Percentiles rank a stretch among this genome's conserved stretches.
Conservation (phyloP, 2,113 vertebrate genomes). For the Oreocharis arfaki region DNA sequence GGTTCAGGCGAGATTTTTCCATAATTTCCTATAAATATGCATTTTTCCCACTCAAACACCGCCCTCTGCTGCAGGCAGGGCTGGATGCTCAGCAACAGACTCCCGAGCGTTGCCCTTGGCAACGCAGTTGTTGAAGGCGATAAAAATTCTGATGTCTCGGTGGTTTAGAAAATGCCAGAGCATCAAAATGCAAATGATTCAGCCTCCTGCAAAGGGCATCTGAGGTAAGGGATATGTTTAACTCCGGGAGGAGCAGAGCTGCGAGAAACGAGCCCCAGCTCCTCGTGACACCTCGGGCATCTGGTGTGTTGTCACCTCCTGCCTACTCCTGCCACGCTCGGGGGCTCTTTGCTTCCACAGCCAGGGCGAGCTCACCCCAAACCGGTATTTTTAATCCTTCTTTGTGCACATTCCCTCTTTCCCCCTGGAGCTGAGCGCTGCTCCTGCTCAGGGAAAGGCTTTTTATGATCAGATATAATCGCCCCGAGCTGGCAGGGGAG, state of each 20-base stretch:
- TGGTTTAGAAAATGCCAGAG: slow-evolving; percentile 25
- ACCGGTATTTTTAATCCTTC: not conserved
- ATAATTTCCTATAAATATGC: slow-evolving; percentile 5
- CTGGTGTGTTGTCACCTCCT: not conserved
- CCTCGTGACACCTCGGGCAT: not conserved
- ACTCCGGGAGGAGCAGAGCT: not conserved
- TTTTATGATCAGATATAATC: not conserved
- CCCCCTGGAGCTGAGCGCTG: not conserved
- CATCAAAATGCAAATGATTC: slow-evolving; percentile 61
- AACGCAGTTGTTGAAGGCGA: slow-evolving; percentile 38
- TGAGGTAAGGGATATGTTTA: slow-evolving; percentile 14
- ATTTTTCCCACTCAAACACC: slow-evolving; percentile 41
- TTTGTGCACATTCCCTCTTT: not conserved
- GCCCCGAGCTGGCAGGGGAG: not conserved
- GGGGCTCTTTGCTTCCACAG: not conserved
- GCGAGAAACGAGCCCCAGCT: not conserved
- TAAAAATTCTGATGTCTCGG: slow-evolving; percentile 38
- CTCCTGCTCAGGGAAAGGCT: not conserved
- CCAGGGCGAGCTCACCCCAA: not conserved
- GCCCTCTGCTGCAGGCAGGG: slow-evolving; percentile 37
- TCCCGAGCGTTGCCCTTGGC: slow-evolving; percentile 25
- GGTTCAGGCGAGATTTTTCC: not conserved
- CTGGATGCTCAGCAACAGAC: not conserved
- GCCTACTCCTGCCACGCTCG: not conserved
- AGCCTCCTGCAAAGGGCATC: slow-evolving; percentile 22